Percentiles rank a stretch among this genome's conserved stretches.
phyloP scores from a whole-genome alignment of 2,888 invertebrate species.

The Polietes domitor region DNA sequence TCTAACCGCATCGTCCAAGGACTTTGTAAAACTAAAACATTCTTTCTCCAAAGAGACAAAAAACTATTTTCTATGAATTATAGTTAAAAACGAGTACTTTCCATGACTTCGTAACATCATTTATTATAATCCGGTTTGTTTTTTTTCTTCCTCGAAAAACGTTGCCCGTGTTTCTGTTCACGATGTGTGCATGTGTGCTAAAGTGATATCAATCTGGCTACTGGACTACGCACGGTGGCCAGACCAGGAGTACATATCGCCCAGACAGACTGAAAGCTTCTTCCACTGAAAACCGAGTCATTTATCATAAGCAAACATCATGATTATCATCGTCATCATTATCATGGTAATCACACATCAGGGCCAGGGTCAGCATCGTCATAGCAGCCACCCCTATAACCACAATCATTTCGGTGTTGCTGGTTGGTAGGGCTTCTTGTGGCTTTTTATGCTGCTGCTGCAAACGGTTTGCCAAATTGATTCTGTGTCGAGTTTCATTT shows the following conservation, averaged over 20 bases:
- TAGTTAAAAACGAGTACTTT: too few species aligned
- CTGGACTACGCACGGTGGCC: slow-evolving; percentile 58
- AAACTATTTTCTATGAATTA: too few species aligned
- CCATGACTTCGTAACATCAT: too few species aligned
- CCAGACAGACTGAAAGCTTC: not conserved
- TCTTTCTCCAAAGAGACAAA: too few species aligned
- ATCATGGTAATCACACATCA: not conserved
- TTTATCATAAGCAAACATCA: slow-evolving; percentile 16
- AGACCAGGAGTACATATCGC: not conserved
- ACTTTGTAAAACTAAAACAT: too few species aligned
- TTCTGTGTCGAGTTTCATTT: slow-evolving; percentile 5
- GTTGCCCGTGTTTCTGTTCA: not conserved
- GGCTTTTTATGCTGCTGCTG: not conserved
- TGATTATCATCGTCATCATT: not conserved
- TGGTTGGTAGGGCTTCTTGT: not conserved
- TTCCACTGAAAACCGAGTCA: slow-evolving; percentile 6
- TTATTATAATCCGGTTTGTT: not conserved
- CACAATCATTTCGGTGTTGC: not conserved
- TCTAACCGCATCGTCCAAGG: too few species aligned
- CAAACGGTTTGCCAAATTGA: slow-evolving; percentile 26
- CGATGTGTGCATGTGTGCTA: slow-evolving; percentile 20
- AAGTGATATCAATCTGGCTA: slow-evolving; percentile 63
- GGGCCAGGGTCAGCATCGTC: not conserved
- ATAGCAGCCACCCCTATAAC: not conserved
- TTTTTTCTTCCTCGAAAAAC: not conserved